Evolutionary conservation across 2,113 vertebrate genomes (phyloP).

Genomic region (Thermophis baileyi): DNA sequence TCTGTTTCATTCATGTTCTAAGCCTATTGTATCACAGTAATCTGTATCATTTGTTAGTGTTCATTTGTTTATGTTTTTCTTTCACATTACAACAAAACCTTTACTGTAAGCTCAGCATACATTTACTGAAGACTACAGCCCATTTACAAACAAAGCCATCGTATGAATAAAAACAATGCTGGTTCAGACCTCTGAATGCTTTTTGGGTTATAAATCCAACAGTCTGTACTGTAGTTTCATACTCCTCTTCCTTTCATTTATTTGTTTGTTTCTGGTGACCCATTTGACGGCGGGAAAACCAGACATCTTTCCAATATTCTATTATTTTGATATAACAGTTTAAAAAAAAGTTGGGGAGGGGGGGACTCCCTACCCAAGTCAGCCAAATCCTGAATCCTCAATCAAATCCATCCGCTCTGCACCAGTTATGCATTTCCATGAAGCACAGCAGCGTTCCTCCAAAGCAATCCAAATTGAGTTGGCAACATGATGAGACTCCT

Average conservation of each 20-base stretch:
- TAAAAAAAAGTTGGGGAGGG: not conserved
- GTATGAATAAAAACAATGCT: not conserved
- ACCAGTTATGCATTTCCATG: not conserved
- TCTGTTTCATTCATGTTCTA: not conserved
- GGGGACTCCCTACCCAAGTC: not conserved
- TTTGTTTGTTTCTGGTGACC: not conserved
- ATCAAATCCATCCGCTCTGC: not conserved
- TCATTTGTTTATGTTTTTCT: not conserved
- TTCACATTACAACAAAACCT: not conserved
- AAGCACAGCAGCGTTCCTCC: not conserved
- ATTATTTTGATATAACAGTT: not conserved
- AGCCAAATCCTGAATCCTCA: not conserved
- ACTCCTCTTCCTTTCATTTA: not conserved
- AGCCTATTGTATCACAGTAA: not conserved
- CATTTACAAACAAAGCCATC: not conserved
- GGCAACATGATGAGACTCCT: not conserved
- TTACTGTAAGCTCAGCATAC: not conserved
- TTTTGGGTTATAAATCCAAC: not conserved
- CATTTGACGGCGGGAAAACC: not conserved
- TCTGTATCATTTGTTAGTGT: not conserved
- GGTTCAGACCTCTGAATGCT: not conserved
- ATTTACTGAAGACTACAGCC: not conserved
- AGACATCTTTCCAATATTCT: not conserved
- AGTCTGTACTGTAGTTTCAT: no score
- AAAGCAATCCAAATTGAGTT: not conserved